Evolutionary conservation across 2,113 vertebrate genomes (phyloP), one percentile per base, ranked within the genome.

Genomic region (Calyptomena viridis): DNA sequence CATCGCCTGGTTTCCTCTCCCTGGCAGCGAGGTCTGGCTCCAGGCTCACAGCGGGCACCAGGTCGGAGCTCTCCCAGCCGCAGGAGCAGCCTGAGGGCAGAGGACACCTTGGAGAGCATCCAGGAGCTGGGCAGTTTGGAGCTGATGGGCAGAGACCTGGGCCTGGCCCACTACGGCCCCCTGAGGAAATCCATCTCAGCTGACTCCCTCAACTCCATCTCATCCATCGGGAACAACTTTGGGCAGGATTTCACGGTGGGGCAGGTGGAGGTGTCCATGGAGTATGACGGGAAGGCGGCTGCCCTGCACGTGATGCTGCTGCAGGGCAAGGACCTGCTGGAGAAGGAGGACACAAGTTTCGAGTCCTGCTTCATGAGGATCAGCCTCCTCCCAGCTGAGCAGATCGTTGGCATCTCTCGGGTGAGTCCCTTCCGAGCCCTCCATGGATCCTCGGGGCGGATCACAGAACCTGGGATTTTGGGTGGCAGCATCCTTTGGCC

Each of bases 271-370:
- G 99, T 99, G 84, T 98, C 97, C 56, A 97, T 99, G 95, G 99
- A 99, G 94, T 98, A 99, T 16, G 98, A 99, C 3, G 23, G 91
- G 12, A 91, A 92, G 87, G 95, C 98, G 24, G 95, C 97, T 55
- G 73, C 96, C 42, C 96, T 99, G 46, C 98, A 98, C 53, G 98
- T 99, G 92, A 97, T 96, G 1, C 98, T 99, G 97, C 98, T 99
- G 97, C 99, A 99, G 97, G 99, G 99, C 88, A 99, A 99, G 97
- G 99, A 99, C 97, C 98, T 99, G 87, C 97, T 99, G 98, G 99
- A 99, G 97, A 98, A 97, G 53, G 99, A 99, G 96, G 99, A 99
- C 4, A 97, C 98, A 15, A 98, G 98, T 97, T 99, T 99, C 53
- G 98, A 99, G 25, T 99, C 98, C 73, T 99, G 99, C 97, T 99